Base-by-base conservation (phyloP, 30 jellyfish, hydroid and myxozoan species). In the Nemopilema nomurai region DNA sequence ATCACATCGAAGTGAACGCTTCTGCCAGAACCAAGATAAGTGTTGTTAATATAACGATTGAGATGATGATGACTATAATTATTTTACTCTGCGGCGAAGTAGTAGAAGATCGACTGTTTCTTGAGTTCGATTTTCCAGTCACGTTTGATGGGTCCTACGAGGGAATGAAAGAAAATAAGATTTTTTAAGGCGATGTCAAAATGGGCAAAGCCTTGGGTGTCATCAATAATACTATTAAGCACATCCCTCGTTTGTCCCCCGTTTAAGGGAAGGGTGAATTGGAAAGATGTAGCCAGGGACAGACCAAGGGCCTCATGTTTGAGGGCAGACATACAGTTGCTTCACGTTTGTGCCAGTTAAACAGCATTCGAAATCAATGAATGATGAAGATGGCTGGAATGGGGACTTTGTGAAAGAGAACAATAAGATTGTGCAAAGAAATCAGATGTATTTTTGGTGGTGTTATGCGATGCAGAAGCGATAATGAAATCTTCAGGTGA, bases 21-120 rank as follows among this genome's bases (percentile, higher is more conserved):
- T 78, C 87, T 26, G 87, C 87, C 7, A 78, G 67, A 33, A 68
- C 78, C 62, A 78, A 62, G 8, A 41, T 32, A 32, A 78, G 32
- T 22, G 87, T 62, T 17, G 51, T 63, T 18, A 78, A 49, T 1
- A 78, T 0, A 16, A 78, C 78, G 0, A 78, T 66, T 19, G 66
- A 29, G 17, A 78, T 66, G 17, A 26, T 78, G 6, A 62, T 8
- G 33, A 78, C 26, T 0, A 78, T 62, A 31, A 78, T 23, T 16
- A 78, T 62, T 33, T 78, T 78, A 26, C 78, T 78, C 23, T 78
- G 87, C 25, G 25, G 41, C 49, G 24, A 51, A 16, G 62, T 19
- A 53, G 68, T 4, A 16, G 67, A 6, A 13, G 68, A n/a, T 23
- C 69, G 22, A 49, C 66, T 28, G 28, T 78, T 64, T 20, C 87